Conservation (phyloP, 2,888 invertebrate genomes). For the Campoplex capitator region DNA sequence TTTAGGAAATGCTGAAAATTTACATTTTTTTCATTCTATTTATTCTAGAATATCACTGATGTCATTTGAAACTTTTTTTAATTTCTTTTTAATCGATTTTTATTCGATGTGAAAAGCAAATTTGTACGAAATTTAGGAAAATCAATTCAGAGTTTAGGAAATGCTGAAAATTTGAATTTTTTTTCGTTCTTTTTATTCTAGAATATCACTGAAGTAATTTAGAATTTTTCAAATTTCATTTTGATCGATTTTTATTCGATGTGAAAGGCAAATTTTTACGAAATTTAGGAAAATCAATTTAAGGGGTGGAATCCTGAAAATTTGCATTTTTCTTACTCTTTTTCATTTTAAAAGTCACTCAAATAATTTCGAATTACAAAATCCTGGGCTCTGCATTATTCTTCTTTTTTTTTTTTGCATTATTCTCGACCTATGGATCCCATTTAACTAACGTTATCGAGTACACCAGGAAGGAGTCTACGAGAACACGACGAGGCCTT, state of each 20-base stretch:
- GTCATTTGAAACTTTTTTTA: neutral
- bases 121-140: neutral
- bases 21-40: neutral
- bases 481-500: constrained; percentile 92
- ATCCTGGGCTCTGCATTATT: neutral
- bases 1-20: too few species aligned
- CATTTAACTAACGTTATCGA: constrained; percentile 45
- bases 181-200: neutral
- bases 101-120: too few species aligned
- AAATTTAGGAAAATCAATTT: too few species aligned
- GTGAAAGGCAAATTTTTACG: too few species aligned
- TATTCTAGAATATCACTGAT: too few species aligned
- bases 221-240: neutral
- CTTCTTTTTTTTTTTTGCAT: neutral
- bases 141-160: too few species aligned
- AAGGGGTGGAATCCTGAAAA: too few species aligned
- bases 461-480: constrained; percentile 91
- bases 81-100: too few species aligned
- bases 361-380: neutral
- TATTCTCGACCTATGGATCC: neutral
- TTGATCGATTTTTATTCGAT: too few species aligned
- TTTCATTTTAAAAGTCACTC: neutral
- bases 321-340: neutral
- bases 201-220: too few species aligned
- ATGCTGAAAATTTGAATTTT: too few species aligned